Base-by-base conservation (phyloP, 2,888 invertebrate genomes). In the Petrolisthes cinctipes region DNA sequence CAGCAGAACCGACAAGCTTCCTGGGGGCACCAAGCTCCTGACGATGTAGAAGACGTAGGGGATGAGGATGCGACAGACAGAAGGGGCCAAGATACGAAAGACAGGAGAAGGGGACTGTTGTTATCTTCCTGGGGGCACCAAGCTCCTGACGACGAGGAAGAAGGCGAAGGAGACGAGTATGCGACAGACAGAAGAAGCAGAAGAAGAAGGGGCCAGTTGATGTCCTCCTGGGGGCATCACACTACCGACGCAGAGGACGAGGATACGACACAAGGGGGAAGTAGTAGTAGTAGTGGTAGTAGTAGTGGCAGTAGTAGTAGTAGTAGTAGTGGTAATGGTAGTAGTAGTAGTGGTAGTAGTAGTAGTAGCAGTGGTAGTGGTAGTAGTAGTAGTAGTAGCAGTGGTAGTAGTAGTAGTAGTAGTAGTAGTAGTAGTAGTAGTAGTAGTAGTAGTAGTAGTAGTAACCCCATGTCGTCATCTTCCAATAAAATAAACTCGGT, bases 311-410 rank as follows among this genome's bases (percentile, higher is more conserved):
- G 57, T 81, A 4, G 81, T 81, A 23, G 56, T 81, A 4, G 4
- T 57, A 23, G 20, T 81, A 4, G 81, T 81, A 4, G 57, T 81
- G 23, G 20, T 81, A 4, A 20, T 81, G 4, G 4, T 81, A 4
- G 81, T 81, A 23, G 81, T 81, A 4, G 57, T 57, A 57, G 20
- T 81, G 20, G 81, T 81, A 57, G 57, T 57, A 57, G 57, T 57
- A 57, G 14, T 57, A 57, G 57, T 81, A 79, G 53, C n/a, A 79
- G 54, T 57, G 20, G 20, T 57, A 57, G 57, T 23, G 20, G 81
- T 81, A 57, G 81, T 57, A 57, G 57, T 57, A 57, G 57, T 57
- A 57, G 56, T 57, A 57, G 57, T 81, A 57, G 20, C 20, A 57
- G 23, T 57, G 20, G 57, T 57, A 57, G 81, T 57, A 57, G 23